Evolutionary conservation across 2,797 vertebrate genomes (phyloP), one percentile per base, ranked within the genome.

Genomic region (Mycteria americana): DNA sequence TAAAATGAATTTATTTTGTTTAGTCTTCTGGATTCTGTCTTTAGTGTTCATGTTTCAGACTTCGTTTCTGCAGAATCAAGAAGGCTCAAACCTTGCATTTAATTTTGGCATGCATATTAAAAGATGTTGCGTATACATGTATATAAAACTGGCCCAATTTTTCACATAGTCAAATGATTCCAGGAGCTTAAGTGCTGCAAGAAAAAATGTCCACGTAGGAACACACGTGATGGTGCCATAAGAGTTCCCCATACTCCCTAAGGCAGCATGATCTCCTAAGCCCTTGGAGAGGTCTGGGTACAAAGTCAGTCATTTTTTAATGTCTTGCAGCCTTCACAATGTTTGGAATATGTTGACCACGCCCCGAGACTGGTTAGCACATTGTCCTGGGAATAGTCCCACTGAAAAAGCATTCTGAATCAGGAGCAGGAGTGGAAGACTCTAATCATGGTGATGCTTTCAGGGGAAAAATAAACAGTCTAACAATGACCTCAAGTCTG

Each of bases 351-450:
- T 5, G 16, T 18, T 50, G 30, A 50, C 50, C 35, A 33, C 2
- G 6, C 17, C 22, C 8, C 0, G 0, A 50, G 35, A 43, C 31
- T 15, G 37, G 13, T 51, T 31, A n/a, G 9, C 2, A 8, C 18
- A 3, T 63, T 56, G 41, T 50, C 35, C 48, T 56, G 37, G 43
- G 17, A 69, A 25, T 13, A 50, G 10, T 64, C 30, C 45, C 25
- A 31, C 15, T 74, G 48, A 46, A 54, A 46, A 68, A 27, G 15
- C 48, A 19, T 24, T 45, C 69, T 67, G 53, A 28, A 60, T n/a
- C 54, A 76, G 46, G 19, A 60, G 11, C 15, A 27, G 46, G 24
- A 43, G 43, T 51, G 14, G 57, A 72, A 46, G 46, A 67, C 30
- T 28, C 15, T 39, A 37, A 41, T n/a, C 28, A 45, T 9, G 17